phyloP scores from a whole-genome alignment of 2,113 vertebrate genomes.

The human (Homo sapiens) region DNA sequence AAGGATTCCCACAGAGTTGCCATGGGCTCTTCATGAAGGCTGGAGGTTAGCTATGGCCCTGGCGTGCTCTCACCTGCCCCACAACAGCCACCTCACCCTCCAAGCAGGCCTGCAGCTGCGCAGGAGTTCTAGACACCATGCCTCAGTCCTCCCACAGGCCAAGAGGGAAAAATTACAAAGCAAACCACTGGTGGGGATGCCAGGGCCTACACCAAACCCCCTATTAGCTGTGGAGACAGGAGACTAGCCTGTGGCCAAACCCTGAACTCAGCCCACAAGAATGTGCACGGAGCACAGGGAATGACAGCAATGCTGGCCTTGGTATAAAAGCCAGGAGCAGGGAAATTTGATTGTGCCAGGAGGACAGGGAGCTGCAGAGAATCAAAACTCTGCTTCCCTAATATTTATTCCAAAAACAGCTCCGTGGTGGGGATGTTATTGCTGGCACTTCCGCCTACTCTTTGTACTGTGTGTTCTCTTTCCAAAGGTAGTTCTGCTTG shows the following conservation, averaged over 20 bases:
- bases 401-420: not conserved
- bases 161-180: not conserved
- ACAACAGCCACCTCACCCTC: too few species aligned
- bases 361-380: not conserved
- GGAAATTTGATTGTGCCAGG: not conserved
- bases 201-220: not conserved
- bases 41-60: not conserved
- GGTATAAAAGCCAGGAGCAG: not conserved
- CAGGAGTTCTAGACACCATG: not conserved
- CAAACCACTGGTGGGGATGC: not conserved
- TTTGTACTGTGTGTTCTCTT: not conserved
- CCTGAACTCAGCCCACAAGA: constrained; percentile 10
- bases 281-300: not conserved
- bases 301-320: not conserved
- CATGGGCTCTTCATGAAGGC: not conserved
- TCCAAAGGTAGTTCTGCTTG: not conserved
- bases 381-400: not conserved
- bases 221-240: not conserved
- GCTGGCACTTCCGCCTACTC: not conserved
- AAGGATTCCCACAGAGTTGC: not conserved
- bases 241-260: not conserved
- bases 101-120: not conserved
- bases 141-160: not conserved
- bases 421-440: too few species aligned
- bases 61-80: not conserved